A percentile compares a stretch with the other conserved stretches of the same genome.
phyloP scores from a whole-genome alignment of 2,888 invertebrate genomes.

The Chrysolina oricalcia region DNA sequence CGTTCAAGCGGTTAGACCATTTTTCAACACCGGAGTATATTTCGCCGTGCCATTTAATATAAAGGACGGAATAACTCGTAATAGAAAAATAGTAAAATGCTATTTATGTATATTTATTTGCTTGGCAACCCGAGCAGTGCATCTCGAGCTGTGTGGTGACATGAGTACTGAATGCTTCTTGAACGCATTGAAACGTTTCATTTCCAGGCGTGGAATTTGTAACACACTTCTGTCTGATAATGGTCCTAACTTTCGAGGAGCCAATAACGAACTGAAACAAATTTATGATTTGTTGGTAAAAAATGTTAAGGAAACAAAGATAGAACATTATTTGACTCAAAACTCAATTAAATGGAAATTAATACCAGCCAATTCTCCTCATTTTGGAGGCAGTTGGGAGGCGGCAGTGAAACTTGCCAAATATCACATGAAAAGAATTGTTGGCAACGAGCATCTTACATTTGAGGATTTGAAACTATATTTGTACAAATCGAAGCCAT shows the following conservation, averaged over 20 bases:
- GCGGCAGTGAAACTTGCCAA: constrained; percentile 35
- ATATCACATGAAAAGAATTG: constrained; percentile 30
- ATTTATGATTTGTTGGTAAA: constrained; percentile 6
- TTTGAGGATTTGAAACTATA: constrained; percentile 32
- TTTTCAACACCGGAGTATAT: constrained; percentile 52
- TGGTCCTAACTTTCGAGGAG: too few relatives aligned
- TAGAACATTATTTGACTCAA: constrained; percentile 18
- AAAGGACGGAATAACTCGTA: constrained; percentile 48
- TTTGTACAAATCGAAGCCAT: constrained; percentile 33
- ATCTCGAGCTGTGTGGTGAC: constrained; percentile 62
- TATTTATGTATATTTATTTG: constrained; percentile 62
- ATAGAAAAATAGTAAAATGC: constrained; percentile 47
- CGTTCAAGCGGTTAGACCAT: constrained; percentile 38
- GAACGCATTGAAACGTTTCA: constrained; percentile 42
- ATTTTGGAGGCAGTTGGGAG: constrained; percentile 40
- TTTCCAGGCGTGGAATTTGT: too few relatives aligned
- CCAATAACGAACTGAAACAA: constrained; percentile 22
- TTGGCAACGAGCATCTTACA: constrained; percentile 32
- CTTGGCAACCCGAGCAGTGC: constrained; percentile 59
- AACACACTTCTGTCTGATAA: too few relatives aligned
- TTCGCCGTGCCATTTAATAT: constrained; percentile 56
- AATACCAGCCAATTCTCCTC: constrained; percentile 34
- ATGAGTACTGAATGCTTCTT: constrained; percentile 45
- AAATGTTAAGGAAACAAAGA: neutral
- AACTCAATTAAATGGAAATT: constrained; percentile 30